Conservation (phyloP, 1,140 invertebrate genomes). For the Carposina sasakii region DNA sequence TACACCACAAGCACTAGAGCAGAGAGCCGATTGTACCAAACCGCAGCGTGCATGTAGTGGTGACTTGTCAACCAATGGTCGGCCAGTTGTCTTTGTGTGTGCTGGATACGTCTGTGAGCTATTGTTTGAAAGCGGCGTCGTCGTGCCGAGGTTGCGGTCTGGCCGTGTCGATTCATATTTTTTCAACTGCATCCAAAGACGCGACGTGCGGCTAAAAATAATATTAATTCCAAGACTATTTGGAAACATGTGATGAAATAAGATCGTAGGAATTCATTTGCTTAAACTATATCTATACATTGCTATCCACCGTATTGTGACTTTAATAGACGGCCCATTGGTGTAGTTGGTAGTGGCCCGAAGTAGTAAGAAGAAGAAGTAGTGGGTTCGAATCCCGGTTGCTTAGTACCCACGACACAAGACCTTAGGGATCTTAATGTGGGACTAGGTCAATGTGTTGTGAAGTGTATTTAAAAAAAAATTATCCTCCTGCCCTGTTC, state of each 20-base stretch:
- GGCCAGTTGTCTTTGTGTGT: conserved; percentile 15
- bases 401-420: too few species aligned
- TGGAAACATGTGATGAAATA: conserved; percentile 11
- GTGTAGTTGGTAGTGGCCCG: too few species aligned
- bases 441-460: too few species aligned
- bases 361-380: too few species aligned
- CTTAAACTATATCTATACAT: too few species aligned
- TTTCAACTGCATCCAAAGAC: conserved; percentile 13
- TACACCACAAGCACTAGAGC: conserved; percentile 33
- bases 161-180: conserved; percentile 24
- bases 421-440: too few species aligned
- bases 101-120: conserved; percentile 13
- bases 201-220: conserved; percentile 21
- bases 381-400: too few species aligned
- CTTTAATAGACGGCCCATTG: too few species aligned
- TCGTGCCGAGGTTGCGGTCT: conserved; percentile 17
- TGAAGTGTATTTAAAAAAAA: too few species aligned
- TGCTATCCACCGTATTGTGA: too few species aligned
- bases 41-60: conserved; percentile 24
- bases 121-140: conserved; percentile 27
- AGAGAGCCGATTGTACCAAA: conserved; percentile 27
- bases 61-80: conserved; percentile 25
- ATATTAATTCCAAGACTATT: conserved; percentile 6
- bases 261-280: too few species aligned
- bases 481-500: too few species aligned